phyloP scores from a whole-genome alignment of 2,797 vertebrate genomes.

The Fringilla coelebs region DNA sequence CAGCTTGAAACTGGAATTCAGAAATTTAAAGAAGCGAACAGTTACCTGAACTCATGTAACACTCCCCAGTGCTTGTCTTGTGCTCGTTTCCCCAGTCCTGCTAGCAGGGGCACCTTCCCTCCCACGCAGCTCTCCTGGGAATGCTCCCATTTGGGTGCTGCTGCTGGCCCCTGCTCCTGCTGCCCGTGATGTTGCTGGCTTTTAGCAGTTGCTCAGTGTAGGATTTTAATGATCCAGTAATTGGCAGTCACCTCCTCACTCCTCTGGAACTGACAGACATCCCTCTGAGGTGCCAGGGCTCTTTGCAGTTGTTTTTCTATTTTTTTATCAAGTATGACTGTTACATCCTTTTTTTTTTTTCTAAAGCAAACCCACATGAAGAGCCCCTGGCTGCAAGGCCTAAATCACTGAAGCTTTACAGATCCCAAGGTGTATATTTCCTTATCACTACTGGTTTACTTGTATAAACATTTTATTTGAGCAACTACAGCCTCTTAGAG shows the following conservation, averaged over 20 bases:
- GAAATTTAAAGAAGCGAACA: not conserved
- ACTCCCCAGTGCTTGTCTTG: not conserved
- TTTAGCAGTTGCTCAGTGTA: constrained; percentile 25
- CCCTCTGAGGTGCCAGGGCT: not conserved
- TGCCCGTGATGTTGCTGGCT: not conserved
- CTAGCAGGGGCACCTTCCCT: not conserved
- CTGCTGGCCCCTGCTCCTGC: constrained; percentile 27
- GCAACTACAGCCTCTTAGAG: constrained; percentile 11
- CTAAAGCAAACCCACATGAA: not conserved
- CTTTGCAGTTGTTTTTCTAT: not conserved
- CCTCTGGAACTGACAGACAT: not conserved
- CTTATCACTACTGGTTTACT: constrained; percentile 29
- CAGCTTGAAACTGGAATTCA: constrained; percentile 46
- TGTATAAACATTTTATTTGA: constrained; percentile 48
- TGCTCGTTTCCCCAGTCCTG: not conserved
- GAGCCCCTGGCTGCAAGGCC: constrained; percentile 26
- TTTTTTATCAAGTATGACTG: not conserved
- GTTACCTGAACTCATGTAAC: not conserved
- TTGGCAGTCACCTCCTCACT: not conserved
- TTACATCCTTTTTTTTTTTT: constrained; percentile 3
- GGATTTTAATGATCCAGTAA: not conserved
- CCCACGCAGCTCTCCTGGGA: not conserved
- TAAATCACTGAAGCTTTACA: constrained; percentile 43
- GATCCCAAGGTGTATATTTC: constrained; percentile 61
- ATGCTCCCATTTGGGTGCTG: constrained; percentile 11